These are phyloP conservation scores for Odontophorus gujanensis DNA, from an alignment of 2,113 vertebrate genomes.

Conservation along the genomic window DNA sequence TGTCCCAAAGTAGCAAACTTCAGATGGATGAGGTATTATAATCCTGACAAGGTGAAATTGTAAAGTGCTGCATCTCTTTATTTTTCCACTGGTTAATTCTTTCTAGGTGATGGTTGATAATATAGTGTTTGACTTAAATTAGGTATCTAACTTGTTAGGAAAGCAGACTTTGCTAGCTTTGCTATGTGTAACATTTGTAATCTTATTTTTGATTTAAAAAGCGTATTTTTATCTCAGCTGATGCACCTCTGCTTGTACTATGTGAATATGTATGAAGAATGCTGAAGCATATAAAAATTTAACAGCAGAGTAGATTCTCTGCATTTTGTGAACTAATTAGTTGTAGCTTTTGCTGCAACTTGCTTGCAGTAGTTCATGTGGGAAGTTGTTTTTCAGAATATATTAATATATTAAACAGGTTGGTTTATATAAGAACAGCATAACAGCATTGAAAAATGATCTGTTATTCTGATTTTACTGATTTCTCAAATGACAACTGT, in stretches of 20 bases:
- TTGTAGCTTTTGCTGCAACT: neutral
- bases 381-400: constrained; percentile 11
- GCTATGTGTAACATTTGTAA: neutral
- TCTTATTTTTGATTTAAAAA: neutral
- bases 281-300: neutral
- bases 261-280: neutral
- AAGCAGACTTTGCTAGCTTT: neutral
- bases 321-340: neutral
- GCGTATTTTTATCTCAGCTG: neutral
- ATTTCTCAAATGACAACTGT: neutral
- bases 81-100: neutral
- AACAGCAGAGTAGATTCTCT: neutral
- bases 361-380: neutral
- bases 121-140: neutral
- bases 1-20: neutral
- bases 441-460: neutral
- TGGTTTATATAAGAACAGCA: neutral
- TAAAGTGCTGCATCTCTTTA: neutral
- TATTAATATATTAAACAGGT: neutral
- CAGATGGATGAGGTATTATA: neutral
- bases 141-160: neutral
- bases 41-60: neutral
- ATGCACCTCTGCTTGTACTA: neutral
- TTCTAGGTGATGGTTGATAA: neutral
- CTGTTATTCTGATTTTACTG: neutral